Evolutionary conservation across 64 coral and sea anemone species (phyloP), one percentile per base, ranked within the genome.

Genomic region (Dendronephthya gigantea): DNA sequence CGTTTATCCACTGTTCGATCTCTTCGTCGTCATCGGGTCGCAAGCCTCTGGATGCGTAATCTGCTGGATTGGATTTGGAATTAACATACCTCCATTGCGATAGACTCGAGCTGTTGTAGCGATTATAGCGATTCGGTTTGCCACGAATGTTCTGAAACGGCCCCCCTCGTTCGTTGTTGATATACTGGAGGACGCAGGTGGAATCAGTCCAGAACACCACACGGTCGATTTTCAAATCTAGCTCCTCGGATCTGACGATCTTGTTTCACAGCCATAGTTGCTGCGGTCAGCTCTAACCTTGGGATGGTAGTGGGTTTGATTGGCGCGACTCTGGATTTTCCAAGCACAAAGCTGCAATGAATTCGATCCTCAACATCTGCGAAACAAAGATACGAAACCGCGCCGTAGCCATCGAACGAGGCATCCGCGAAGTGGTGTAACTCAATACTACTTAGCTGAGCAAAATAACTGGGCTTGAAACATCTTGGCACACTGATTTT

Each of bases 71-170:
- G 19, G 32, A 9, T 32, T 86, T 68, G 11, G 83, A 39, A 2
- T 48, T 52, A 5, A 90, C 84, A 30, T 85, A 49, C 37, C 83
- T 68, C 88, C 88, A 90, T 33, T 90, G 88, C 9, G 59, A 43
- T 9, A 82, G 83, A 48, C 32, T 49, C 50, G 83, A 90, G n/a
- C 32, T 48, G 10, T 90, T 82, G 58, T 66, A 17, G n/a, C n/a
- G 14, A 66, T 66, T 22, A 66, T 66, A 66, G 58, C 58, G 5
- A 66, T 66, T 4, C 58, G 58, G 58, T 66, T 66, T 4, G 58
- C 58, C 22, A 66, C 58, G 29, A 66, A 66, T 17, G 58, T 66
- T 14, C 22, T 66, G 14, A 66, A 66, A 30, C 58, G 58, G 29
- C 58, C 22, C 3, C 6, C 58, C 29, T 66, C 58, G 22, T 14